Evolutionary conservation across 2,888 invertebrate genomes (phyloP).

Genomic region (Chirona hameri): DNA sequence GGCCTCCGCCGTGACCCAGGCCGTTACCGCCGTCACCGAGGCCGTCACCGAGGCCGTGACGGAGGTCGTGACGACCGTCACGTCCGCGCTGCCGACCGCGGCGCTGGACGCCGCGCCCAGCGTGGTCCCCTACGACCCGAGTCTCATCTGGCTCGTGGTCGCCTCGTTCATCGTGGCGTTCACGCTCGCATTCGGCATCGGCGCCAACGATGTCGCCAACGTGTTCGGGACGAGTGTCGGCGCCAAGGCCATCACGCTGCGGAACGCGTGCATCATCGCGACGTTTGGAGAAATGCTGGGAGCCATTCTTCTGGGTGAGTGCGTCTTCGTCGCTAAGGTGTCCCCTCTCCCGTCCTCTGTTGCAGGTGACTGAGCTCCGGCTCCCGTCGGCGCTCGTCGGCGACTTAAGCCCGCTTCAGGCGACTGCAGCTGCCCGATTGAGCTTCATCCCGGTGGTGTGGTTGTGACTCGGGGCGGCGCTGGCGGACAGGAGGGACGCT

Average conservation of each 20-base stretch:
- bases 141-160: constrained; percentile 50
- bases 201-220: constrained; percentile 61
- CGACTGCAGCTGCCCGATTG: too few species aligned
- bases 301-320: constrained; percentile 55
- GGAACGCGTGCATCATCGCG: constrained; percentile 57
- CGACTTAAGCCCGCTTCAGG: too few species aligned
- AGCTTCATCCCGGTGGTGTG: too few species aligned
- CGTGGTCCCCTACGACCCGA: background rate
- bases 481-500: too few species aligned
- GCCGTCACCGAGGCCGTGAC: constrained; percentile 25
- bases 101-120: background rate
- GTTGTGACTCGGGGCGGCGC: too few species aligned
- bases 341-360: constrained; percentile 14
- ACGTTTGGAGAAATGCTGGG: constrained; percentile 59
- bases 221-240: constrained; percentile 60
- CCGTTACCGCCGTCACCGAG: constrained; percentile 2
- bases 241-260: constrained; percentile 54
- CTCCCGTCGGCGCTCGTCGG: background rate
- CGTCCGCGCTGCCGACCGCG: background rate
- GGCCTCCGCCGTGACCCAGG: constrained; percentile 3
- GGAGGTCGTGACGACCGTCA: constrained; percentile 26
- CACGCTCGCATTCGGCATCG: constrained; percentile 57
- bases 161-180: constrained; percentile 56
- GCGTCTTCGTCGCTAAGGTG: background rate
- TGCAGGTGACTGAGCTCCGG: constrained; percentile 27